Evolutionary conservation across 23 tunicate genomes (phyloP).

Genomic region (Phallusia fumigata): DNA sequence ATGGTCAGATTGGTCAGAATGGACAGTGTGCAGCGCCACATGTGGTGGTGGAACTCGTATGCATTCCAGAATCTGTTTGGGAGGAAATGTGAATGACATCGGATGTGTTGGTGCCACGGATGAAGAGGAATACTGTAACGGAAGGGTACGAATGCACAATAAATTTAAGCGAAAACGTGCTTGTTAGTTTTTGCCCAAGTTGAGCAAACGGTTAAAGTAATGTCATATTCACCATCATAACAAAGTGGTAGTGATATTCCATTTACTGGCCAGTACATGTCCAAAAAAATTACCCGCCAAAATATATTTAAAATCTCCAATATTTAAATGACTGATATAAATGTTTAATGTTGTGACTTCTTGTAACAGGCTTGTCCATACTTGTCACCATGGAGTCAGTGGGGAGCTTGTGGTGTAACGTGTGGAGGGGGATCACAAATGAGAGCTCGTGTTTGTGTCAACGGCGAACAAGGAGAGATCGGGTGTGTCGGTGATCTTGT

Average conservation of each 20-base stretch:
- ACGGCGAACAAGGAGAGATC: background rate
- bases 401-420: slow-evolving; percentile 24
- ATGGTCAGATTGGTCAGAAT: slow-evolving; percentile 47
- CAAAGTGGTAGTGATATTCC: too few relatives aligned
- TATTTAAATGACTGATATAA: too few relatives aligned
- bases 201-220: too few relatives aligned
- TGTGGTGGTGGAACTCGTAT: slow-evolving; percentile 59
- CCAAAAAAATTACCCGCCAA: too few relatives aligned
- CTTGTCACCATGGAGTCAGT: slow-evolving; percentile 60
- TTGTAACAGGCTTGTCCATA: slow-evolving; percentile 54
- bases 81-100: slow-evolving; percentile 36
- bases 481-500: slow-evolving; percentile 47
- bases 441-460: slow-evolving; percentile 26
- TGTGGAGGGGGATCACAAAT: slow-evolving; percentile 41
- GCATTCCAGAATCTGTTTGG: slow-evolving; percentile 44
- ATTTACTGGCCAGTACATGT: too few relatives aligned
- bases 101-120: slow-evolving; percentile 41
- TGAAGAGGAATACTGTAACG: slow-evolving; percentile 41
- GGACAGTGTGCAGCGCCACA: too few relatives aligned
- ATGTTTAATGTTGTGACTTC: too few relatives aligned
- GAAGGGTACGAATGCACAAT: slow-evolving; percentile 30
- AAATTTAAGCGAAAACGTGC: background rate
- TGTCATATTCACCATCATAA: too few relatives aligned
- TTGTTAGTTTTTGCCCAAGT: too few relatives aligned
- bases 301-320: too few relatives aligned